Conservation (phyloP, 2,888 invertebrate genomes). For the Elaeidobius kamerunicus region DNA sequence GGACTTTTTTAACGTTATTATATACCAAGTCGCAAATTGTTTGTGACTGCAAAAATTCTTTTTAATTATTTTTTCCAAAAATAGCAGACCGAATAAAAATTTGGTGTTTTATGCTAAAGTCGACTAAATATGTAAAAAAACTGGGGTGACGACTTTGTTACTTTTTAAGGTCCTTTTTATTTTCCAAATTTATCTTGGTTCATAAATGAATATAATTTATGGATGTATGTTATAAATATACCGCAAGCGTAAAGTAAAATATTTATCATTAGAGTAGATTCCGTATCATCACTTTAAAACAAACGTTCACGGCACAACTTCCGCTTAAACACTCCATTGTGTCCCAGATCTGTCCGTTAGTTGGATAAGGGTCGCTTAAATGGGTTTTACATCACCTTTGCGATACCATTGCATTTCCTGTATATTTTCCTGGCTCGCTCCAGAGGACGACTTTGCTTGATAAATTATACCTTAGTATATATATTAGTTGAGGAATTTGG, state of each 20-base stretch:
- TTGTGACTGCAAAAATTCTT: too few species aligned
- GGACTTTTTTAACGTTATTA: too few species aligned
- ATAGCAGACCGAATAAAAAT: too few species aligned
- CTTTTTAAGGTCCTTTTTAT: too few species aligned
- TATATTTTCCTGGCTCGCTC: neutral
- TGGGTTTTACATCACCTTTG: constrained; percentile 19
- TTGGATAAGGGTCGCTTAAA: constrained; percentile 15
- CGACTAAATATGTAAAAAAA: too few species aligned
- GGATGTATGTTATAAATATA: too few species aligned
- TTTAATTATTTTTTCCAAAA: too few species aligned
- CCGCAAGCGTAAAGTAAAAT: neutral
- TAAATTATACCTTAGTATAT: constrained; percentile 2
- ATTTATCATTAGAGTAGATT: neutral
- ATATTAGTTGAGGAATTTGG: neutral
- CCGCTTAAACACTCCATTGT: constrained; percentile 17
- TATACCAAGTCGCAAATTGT: too few species aligned
- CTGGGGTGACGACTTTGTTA: too few species aligned
- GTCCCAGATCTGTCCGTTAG: constrained; percentile 19
- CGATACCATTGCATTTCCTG: constrained; percentile 12
- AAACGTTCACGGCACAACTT: constrained; percentile 12
- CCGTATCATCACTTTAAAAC: constrained; percentile 10
- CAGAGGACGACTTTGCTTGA: constrained; percentile 3
- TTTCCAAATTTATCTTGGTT: too few species aligned
- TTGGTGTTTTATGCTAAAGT: too few species aligned
- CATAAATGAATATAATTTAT: too few species aligned